phyloP scores from a whole-genome alignment of 2,888 invertebrate species.

The Uropetala carovei region DNA sequence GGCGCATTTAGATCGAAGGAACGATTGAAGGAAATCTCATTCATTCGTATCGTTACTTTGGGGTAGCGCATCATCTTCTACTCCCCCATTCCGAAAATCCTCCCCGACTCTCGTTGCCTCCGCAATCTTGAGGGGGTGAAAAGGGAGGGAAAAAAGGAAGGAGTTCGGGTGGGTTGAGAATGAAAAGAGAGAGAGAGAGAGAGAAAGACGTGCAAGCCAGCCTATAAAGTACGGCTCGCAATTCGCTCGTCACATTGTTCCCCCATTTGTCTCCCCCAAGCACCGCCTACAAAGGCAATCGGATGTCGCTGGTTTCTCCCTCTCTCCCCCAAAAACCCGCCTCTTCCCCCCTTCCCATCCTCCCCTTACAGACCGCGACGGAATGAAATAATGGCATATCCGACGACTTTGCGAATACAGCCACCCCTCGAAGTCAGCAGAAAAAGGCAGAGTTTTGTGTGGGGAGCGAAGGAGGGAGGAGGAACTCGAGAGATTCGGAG shows the following conservation, averaged over 20 bases:
- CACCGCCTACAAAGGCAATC: slow-evolving; percentile 63
- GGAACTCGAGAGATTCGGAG: not conserved
- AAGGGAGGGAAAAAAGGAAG: not conserved
- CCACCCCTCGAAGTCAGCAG: slow-evolving; percentile 63
- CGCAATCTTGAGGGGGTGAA: slow-evolving; percentile 44
- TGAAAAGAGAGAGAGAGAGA: slow-evolving; percentile 3
- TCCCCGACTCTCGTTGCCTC: not conserved
- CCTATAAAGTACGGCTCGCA: slow-evolving; percentile 63
- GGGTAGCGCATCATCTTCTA: not conserved
- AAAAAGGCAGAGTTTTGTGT: slow-evolving; percentile 45
- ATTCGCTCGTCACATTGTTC: slow-evolving; percentile 61
- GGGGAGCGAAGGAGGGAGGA: not conserved
- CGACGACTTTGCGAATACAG: slow-evolving; percentile 62
- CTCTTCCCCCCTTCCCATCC: not conserved
- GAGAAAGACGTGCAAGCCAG: not conserved
- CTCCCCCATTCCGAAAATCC: not conserved
- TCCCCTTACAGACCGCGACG: slow-evolving; percentile 54
- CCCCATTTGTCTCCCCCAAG: slow-evolving; percentile 62
- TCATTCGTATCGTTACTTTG: not conserved
- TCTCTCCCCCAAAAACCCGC: not conserved
- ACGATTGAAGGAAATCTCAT: not conserved
- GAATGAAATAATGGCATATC: slow-evolving; percentile 64
- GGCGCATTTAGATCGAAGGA: not conserved
- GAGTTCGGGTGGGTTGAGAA: slow-evolving; percentile 12
- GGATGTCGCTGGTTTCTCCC: slow-evolving; percentile 56